Evolutionary conservation across 2,888 invertebrate genomes (phyloP).

Genomic region (Hirtodrosophila trivittata): DNA sequence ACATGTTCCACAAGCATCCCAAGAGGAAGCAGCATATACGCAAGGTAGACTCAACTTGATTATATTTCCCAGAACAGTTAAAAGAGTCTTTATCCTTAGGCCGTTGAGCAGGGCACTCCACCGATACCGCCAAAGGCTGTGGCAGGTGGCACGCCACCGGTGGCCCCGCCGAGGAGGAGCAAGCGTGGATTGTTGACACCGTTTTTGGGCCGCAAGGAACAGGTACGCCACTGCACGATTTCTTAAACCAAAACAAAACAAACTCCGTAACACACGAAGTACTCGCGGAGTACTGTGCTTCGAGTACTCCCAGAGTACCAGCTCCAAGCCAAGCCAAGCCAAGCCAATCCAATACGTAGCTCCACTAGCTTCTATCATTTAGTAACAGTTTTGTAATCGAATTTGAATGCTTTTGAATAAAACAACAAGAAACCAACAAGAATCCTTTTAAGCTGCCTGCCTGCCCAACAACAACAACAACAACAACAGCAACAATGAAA

Average conservation of each 20-base stretch:
- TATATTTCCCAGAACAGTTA: neutral
- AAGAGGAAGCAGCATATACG: conserved; percentile 92
- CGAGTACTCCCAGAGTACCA: conserved; percentile 1
- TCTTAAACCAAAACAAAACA: conserved; percentile 75
- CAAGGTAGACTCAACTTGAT: conserved; percentile 87
- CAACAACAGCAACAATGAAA: conserved; percentile 15
- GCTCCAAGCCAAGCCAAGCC: too few relatives aligned
- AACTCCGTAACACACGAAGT: conserved; percentile 41
- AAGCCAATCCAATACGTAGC: conserved; percentile 11
- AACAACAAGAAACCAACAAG: conserved; percentile 34
- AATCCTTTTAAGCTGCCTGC: conserved; percentile 42
- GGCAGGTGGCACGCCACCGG: conserved; percentile 83
- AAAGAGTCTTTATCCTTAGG: conserved; percentile 51
- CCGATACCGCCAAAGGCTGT: conserved; percentile 88
- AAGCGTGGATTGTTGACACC: conserved; percentile 86
- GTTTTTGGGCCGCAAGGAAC: conserved; percentile 84
- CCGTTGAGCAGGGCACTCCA: conserved; percentile 84
- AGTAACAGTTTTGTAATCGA: conserved; percentile 71
- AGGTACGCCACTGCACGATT: conserved; percentile 84
- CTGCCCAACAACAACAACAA: conserved; percentile 3
- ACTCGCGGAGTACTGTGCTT: conserved; percentile 9
- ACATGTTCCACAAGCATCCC: conserved; percentile 97
- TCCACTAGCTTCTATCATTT: conserved; percentile 49
- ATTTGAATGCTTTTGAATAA: conserved; percentile 77
- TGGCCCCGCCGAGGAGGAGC: conserved; percentile 88